phyloP scores from a whole-genome alignment of 2,113 vertebrate species.

The Rhizomys pruinosus region DNA sequence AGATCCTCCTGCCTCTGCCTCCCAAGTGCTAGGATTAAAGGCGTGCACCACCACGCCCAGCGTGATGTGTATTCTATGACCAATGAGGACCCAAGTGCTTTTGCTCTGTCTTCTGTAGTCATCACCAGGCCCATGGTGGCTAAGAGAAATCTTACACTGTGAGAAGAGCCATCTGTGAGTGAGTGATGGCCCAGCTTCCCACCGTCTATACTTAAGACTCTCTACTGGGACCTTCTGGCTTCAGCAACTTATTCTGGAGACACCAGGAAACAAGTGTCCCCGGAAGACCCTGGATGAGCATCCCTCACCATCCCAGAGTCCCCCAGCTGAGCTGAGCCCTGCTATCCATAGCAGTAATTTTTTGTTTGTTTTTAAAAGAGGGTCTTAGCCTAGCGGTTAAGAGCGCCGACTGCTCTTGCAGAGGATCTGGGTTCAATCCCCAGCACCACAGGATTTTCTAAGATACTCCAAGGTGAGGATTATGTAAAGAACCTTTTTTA shows the following conservation, averaged over 20 bases:
- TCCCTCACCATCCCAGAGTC: not conserved
- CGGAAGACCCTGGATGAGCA: not conserved
- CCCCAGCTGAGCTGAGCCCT: not conserved
- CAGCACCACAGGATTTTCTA: not conserved
- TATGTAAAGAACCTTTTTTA: not conserved
- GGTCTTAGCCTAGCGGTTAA: not conserved
- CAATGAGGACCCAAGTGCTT: not conserved
- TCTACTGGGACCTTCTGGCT: not conserved
- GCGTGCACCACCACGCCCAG: too few species aligned
- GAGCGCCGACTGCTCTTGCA: too few species aligned
- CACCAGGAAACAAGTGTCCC: not conserved
- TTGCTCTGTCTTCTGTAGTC: not conserved
- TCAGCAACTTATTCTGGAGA: too few species aligned
- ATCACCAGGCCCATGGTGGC: not conserved
- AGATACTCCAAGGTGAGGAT: not conserved
- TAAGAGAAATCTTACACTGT: not conserved
- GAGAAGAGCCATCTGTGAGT: not conserved
- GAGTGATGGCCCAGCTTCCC: too few species aligned
- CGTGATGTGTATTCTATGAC: not conserved
- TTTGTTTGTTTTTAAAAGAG: not conserved
- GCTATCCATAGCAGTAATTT: not conserved
- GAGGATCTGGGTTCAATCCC: too few species aligned
- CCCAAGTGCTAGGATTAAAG: too few species aligned
- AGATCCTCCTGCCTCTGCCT: too few species aligned
- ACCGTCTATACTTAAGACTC: accelerated